phyloP scores from a whole-genome alignment of 2,888 invertebrate species.

The Melitaea athalia region DNA sequence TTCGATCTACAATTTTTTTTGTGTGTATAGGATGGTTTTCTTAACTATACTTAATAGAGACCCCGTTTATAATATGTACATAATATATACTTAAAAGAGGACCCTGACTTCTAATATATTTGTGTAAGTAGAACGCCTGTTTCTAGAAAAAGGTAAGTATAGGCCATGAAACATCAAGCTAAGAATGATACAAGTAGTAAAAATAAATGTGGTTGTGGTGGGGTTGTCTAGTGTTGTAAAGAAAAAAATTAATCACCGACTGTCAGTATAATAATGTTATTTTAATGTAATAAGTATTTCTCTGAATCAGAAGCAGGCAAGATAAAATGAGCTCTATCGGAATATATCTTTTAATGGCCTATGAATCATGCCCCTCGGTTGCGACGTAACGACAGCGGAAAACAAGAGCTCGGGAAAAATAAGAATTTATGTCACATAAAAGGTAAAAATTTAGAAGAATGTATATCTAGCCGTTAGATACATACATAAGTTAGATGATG shows the following conservation, averaged over 20 bases:
- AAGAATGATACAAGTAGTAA: no score
- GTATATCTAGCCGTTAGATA: background rate
- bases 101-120: background rate
- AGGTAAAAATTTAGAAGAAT: background rate
- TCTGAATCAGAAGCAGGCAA: constrained; percentile 14
- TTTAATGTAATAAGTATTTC: constrained; percentile 10
- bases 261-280: background rate
- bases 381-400: constrained; percentile 29
- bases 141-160: no score
- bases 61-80: no score
- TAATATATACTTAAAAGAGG: no score
- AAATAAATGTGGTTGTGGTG: no score
- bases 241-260: background rate
- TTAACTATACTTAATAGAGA: no score
- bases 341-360: constrained; percentile 37
- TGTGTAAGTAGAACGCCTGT: background rate
- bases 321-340: constrained; percentile 20
- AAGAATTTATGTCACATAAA: constrained; percentile 18
- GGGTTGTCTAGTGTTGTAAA: background rate
- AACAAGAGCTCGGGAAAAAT: constrained; percentile 24
- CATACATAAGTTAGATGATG: background rate
- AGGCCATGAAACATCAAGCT: no score
- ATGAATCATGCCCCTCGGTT: constrained; percentile 38
- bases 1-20: background rate
- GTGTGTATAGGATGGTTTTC: background rate